These are phyloP conservation scores for Pantherophis guttatus DNA, from an alignment of 2,113 vertebrate species.

Conservation along the genomic window DNA sequence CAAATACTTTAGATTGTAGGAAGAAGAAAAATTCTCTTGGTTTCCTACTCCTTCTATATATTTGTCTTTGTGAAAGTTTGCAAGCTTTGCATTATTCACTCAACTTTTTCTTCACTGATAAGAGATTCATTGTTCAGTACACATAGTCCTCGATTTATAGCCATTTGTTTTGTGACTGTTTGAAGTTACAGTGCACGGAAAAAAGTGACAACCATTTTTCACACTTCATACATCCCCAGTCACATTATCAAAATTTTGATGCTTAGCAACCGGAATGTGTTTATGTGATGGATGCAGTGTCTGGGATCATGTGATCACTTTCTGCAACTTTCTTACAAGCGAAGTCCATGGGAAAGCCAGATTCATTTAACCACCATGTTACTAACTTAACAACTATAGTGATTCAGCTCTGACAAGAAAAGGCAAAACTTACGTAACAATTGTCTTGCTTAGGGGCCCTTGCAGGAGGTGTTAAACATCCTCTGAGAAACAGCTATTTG, in stretches of 20 bases:
- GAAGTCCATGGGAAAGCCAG: neutral
- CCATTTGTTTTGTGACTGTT: neutral
- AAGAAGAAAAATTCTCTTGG: neutral
- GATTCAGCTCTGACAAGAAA: neutral
- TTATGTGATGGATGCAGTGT: too few relatives aligned
- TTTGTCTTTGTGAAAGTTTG: neutral
- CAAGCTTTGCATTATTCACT: neutral
- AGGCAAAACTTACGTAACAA: neutral
- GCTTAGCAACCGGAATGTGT: too few relatives aligned
- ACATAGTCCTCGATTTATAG: neutral
- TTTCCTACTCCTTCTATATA: neutral
- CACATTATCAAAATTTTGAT: neutral
- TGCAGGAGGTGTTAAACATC: too few relatives aligned
- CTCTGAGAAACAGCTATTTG: too few relatives aligned
- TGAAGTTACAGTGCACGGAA: neutral
- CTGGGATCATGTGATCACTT: neutral
- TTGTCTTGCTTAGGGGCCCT: neutral
- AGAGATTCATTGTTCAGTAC: neutral
- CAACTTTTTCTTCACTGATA: neutral
- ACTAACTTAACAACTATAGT: neutral
- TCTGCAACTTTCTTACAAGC: neutral
- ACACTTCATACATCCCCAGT: neutral
- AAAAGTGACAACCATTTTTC: neutral
- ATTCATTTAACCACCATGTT: neutral
- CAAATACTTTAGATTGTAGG: neutral